phyloP scores from a whole-genome alignment of 92 coral and sea anemone species.

The Paramuricea clavata region DNA sequence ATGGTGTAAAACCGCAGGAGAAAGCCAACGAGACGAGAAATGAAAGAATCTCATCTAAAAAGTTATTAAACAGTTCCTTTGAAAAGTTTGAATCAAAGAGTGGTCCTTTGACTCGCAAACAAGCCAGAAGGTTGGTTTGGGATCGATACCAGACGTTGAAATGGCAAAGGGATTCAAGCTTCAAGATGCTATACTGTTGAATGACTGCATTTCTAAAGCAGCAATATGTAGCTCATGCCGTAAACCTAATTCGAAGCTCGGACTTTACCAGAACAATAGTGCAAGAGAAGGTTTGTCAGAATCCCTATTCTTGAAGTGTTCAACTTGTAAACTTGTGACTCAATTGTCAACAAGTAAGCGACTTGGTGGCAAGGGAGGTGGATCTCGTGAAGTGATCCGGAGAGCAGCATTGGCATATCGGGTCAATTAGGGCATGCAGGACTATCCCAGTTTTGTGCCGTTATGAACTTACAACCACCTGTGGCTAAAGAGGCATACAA shows the following conservation, averaged over 20 bases:
- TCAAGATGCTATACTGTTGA: no score
- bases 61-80: neutral
- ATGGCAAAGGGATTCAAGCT: no score
- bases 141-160: no score
- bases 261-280: no score
- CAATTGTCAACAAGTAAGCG: no score
- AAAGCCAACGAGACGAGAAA: neutral
- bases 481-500: constrained; percentile 62
- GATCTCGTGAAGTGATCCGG: constrained; percentile 29
- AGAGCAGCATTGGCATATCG: constrained; percentile 57
- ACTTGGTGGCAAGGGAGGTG: no score
- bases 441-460: constrained; percentile 56
- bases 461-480: constrained; percentile 64
- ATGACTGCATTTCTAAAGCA: constrained; percentile 66
- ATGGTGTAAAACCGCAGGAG: constrained; percentile 24
- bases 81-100: neutral
- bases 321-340: no score
- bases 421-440: constrained; percentile 6
- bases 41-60: neutral
- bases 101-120: neutral
- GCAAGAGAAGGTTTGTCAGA: no score
- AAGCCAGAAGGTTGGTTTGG: neutral
- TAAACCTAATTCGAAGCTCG: no score
- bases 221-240: constrained; percentile 26
- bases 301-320: no score